Percentiles rank a stretch among this genome's conserved stretches.
These are phyloP conservation scores for Selenia dentaria DNA, from an alignment of 2,888 invertebrate species.

Conservation along the genomic window DNA sequence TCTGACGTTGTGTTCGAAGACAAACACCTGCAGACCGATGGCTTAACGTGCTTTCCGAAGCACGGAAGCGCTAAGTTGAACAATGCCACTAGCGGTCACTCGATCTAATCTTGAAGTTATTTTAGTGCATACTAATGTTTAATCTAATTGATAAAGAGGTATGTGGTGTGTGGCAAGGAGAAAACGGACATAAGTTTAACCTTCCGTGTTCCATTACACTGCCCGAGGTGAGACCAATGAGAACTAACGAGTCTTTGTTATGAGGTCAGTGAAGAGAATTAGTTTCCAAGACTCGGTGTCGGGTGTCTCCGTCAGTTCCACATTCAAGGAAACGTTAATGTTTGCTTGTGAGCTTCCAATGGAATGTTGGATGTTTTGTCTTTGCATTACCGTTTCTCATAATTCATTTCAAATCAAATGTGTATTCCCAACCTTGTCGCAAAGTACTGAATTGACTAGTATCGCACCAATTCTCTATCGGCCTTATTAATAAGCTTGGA, in stretches of 20 bases:
- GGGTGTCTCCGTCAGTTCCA: constrained; percentile 28
- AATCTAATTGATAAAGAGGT: no score
- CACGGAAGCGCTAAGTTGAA: no score
- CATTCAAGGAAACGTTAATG: constrained; percentile 31
- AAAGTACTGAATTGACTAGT: no score
- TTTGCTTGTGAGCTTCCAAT: constrained; percentile 26
- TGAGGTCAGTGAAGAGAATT: constrained; percentile 26
- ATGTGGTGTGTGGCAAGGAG: no score
- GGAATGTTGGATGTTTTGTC: constrained; percentile 25
- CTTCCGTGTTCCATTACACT: constrained; percentile 23
- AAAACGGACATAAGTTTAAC: constrained; percentile 10
- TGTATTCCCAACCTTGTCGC: not conserved
- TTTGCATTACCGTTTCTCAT: constrained; percentile 19
- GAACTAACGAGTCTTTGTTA: constrained; percentile 29
- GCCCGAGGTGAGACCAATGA: constrained; percentile 6
- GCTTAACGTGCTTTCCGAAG: no score
- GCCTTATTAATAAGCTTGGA: no score
- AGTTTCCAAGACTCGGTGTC: constrained; percentile 17
- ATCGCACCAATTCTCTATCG: no score
- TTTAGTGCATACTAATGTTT: no score
- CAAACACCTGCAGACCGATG: no score
- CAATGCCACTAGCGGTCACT: no score
- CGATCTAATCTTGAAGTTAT: no score
- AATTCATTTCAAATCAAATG: constrained; percentile 5
- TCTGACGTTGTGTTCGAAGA: no score